Base-by-base conservation (phyloP, 2,797 vertebrate genomes). In the Agapornis canus region DNA sequence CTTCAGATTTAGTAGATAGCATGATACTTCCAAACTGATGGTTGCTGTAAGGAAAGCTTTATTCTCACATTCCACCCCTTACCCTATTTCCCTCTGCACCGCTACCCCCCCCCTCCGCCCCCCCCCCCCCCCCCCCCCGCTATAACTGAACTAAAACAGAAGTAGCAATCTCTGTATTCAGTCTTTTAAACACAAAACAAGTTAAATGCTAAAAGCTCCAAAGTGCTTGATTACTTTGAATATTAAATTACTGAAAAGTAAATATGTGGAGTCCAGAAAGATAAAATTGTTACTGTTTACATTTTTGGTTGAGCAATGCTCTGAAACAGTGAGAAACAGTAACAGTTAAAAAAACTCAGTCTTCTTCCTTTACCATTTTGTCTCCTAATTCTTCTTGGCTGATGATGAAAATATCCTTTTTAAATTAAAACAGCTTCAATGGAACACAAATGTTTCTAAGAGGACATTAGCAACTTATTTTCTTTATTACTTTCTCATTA, bases 401-500 rank as follows among this genome's bases (percentile, higher is more conserved):
- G 86, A 42, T 1, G 35, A 91, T 26, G 49, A 92, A 92, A 94
- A 91, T 54, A 75, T 5, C 21, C 43, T 51, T 86, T 92, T 65
- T 79, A 31, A 84, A 77, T 9, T 1, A 87, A 89, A 90, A 73
- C 52, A 76, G 51, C 18, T 77, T 83, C 49, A 91, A 20, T 32
- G n/a, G 76, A 90, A 93, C 60, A 93, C 42, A 45, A 92, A 86
- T 65, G 45, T 84, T 87, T 93, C 75, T 79, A 84, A 94, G 26
- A 96, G 57, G 51, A 75, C 26, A 92, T 78, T 78, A 87, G 59
- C 78, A 82, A 93, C 13, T 79, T 89, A 52, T 73, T 94, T 93
- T 60, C 78, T 78, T 87, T 94, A 94, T 91, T 96, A 94, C 76
- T 93, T 95, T 96, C 82, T 89, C 77, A 77, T 86, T 94, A 82